Evolutionary conservation across 2,888 invertebrate species (phyloP).

Genomic region (Ctenicera cuprea): DNA sequence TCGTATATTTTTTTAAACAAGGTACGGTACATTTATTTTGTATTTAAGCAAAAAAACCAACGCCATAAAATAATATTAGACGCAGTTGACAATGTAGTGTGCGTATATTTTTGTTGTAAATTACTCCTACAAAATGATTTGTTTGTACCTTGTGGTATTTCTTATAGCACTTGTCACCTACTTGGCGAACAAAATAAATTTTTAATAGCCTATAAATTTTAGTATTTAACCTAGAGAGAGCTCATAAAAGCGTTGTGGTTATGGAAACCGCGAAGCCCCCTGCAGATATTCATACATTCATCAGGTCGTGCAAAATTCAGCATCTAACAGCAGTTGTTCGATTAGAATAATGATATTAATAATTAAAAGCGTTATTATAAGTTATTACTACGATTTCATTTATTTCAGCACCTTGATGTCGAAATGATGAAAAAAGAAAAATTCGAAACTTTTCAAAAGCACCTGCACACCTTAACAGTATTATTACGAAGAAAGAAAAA

Average conservation of each 20-base stretch:
- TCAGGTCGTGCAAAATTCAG: neutral
- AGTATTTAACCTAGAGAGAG: constrained; percentile 16
- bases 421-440: neutral
- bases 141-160: constrained; percentile 9
- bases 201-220: constrained; percentile 28
- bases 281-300: neutral
- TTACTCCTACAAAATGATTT: neutral
- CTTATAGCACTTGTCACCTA: constrained; percentile 17
- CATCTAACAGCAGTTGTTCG: neutral
- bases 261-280: constrained; percentile 12
- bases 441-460: neutral
- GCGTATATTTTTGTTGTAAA: too few relatives aligned
- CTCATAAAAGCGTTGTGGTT: constrained; percentile 18
- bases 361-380: neutral
- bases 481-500: neutral
- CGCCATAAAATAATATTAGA: too few relatives aligned
- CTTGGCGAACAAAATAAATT: constrained; percentile 33
- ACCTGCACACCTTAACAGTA: neutral
- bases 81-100: too few relatives aligned
- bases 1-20: too few relatives aligned
- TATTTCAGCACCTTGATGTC: neutral
- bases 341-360: constrained; percentile 8
- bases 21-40: too few relatives aligned
- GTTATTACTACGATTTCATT: neutral
- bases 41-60: too few relatives aligned